Percentiles rank a stretch among this genome's conserved stretches.
These are phyloP conservation scores for Periophthalmus modestus DNA, from an alignment of 2,113 vertebrate species.

Conservation along the genomic window DNA sequence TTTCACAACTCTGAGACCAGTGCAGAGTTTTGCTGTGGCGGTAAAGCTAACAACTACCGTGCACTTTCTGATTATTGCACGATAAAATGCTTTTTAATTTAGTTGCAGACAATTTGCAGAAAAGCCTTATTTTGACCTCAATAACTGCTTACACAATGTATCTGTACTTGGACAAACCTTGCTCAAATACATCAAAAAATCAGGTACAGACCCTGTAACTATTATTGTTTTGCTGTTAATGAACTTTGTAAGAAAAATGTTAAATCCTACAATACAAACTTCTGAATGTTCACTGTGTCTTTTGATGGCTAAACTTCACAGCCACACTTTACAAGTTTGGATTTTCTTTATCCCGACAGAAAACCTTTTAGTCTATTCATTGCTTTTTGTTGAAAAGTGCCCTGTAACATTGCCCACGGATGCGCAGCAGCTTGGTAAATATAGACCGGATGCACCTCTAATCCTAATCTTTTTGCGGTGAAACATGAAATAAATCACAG, in stretches of 20 bases:
- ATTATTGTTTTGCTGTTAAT: not conserved
- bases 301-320: not conserved
- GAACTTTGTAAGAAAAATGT: not conserved
- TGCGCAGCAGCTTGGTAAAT: conserved; percentile 1
- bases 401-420: conserved; percentile 2
- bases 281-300: not conserved
- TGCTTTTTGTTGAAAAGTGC: not conserved
- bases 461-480: conserved; percentile 14
- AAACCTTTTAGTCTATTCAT: conserved; percentile 9
- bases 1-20: no score
- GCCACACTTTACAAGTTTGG: not conserved
- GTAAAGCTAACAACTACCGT: no score
- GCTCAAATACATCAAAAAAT: no score
- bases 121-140: no score
- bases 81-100: no score
- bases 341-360: not conserved
- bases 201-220: no score
- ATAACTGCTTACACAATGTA: no score
- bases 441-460: not conserved
- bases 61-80: no score
- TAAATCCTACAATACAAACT: not conserved
- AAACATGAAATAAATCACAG: conserved; percentile 15
- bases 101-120: no score
- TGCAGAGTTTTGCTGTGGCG: no score
- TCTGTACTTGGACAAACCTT: no score